Base-by-base conservation (phyloP, 2,113 vertebrate genomes). In the Urocynchramus pylzowi region DNA sequence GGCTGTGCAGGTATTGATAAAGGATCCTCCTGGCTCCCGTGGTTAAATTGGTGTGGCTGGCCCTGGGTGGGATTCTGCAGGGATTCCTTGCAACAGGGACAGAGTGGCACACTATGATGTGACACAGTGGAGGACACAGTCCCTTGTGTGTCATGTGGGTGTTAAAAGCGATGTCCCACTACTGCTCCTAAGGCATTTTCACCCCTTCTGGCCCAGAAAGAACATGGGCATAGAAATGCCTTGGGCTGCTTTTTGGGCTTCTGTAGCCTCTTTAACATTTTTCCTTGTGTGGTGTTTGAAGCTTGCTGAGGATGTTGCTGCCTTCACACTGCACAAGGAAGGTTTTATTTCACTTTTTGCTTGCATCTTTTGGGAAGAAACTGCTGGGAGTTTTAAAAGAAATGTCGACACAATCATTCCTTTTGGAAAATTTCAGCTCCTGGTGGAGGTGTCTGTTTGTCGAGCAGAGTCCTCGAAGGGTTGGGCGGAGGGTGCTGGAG, bases 231-330 rank as follows among this genome's bases (percentile, higher is more conserved):
- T 59, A 74, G 75, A 87, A 65, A 56, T 44, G 61, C 60, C 67
- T 93, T 76, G 52, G 68, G 54, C 60, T 84, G 59, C 50, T 80
- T 63, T 90, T 93, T 63, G 79, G 89, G 79, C 44, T 90, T 65
- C 80, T 95, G 70, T 86, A 69, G 77, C 63, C 54, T 73, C 75
- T 68, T 60, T 52, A 80, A 42, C 6, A 1, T 80, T 90, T 94
- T 85, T 54, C 31, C 67, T 88, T 59, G 84, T 26, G 42, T 77
- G 64, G 30, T 42, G 54, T 91, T 87, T 91, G 93, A 93, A 96
- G 84, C 67, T 91, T 45, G 63, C 82, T 65, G 77, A 73, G 77
- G 84, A 89, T 68, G 84, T 85, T 95, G 84, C 88, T 95, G 95
- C 90, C 80, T 85, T 92, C 24, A 4, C 0, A 1, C 59, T 90